Base-by-base conservation (phyloP, 2,113 vertebrate genomes). In the Chroicocephalus ridibundus region DNA sequence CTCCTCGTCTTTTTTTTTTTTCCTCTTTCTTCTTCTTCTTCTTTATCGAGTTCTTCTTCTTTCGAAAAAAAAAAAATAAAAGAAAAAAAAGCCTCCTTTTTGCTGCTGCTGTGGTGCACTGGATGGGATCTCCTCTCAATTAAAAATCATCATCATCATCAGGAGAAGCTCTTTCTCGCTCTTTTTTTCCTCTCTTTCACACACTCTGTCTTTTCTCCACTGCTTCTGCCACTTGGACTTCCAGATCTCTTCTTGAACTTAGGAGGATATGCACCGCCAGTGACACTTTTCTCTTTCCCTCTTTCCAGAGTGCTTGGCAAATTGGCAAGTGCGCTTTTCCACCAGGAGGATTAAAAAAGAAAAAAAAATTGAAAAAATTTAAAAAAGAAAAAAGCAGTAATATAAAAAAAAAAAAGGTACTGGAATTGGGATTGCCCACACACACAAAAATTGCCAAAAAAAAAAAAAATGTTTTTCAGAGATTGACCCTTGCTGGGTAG, bases 231-330 rank as follows among this genome's bases (percentile, higher is more conserved):
- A 97, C 97, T 97, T 96, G 97, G 97, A 98, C 98, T 98, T 98
- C 97, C 98, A 98, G 96, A 97, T 94, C 97, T 98, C 98, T 98
- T 98, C 98, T 97, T 95, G 96, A 98, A 98, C 97, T 98, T 98
- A 94, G 93, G 89, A 97, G 93, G 96, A 91, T 97, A 96, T 95
- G 97, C 97, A 98, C 98, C 95, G 94, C 96, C 97, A 95, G 96
- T 96, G 97, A 97, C 96, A 98, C 98, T 98, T 98, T 97, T 95
- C 92, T 93, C 47, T 94, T 89, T 95, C 78, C 88, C 97, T 97
- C 95, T 98, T 97, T 98, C 97, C 97, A 96, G 95, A 98, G 97
- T 97, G 95, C 93, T 97, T 97, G 95, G 94, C 96, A 96, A 95
- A 97, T 97, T 96, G 96, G 97, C 97, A 97, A 97, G 97, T 98